Evolutionary conservation across 2,113 vertebrate genomes (phyloP), one percentile per base, ranked within the genome.

Genomic region (Danionella cerebrum): DNA sequence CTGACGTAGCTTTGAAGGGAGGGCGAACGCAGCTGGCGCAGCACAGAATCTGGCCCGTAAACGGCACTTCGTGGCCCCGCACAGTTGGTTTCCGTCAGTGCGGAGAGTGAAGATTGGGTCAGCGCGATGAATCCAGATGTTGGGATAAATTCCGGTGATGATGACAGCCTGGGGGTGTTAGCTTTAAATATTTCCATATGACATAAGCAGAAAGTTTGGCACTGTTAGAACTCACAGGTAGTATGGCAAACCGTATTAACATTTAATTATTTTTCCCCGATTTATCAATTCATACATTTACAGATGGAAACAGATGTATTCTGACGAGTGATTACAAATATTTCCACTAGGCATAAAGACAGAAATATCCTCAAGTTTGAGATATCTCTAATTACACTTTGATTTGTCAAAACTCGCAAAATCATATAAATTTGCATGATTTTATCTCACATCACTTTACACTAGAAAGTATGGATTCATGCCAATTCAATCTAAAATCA

Each of bases 71-170:
- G 39, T 29, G 57, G 22, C 36, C 36, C 21, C 22, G n/a, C n/a
- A 25, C 36, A 59, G 13, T 41, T 7, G 13, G 19, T 57, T 55
- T 57, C 53, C 53, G 35, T 38, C 33, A 35, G 52, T 14, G 16
- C 41, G 19, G 33, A 29, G 18, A 16, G 33, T 31, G 35, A 33
- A 21, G 53, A 57, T 24, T 24, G n/a, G 19, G 18, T 50, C 45
- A 69, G 69, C 44, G 67, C 75, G 81, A 84, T 77, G 71, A 77
- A 82, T 81, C 76, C 79, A 84, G 84, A 79, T 86, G 82, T 83
- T 70, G 77, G 85, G 75, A 87, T 80, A 82, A 82, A 71, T n/a
- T 67, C 48, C 72, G 67, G 76, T 86, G 84, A 85, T 84, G 84
- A 87, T 83, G 87, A 48, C 77, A 88, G 54, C 77, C 6, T 76